Evolutionary conservation across 2,113 vertebrate species (phyloP).

Genomic region (Salvelinus namaycush): DNA sequence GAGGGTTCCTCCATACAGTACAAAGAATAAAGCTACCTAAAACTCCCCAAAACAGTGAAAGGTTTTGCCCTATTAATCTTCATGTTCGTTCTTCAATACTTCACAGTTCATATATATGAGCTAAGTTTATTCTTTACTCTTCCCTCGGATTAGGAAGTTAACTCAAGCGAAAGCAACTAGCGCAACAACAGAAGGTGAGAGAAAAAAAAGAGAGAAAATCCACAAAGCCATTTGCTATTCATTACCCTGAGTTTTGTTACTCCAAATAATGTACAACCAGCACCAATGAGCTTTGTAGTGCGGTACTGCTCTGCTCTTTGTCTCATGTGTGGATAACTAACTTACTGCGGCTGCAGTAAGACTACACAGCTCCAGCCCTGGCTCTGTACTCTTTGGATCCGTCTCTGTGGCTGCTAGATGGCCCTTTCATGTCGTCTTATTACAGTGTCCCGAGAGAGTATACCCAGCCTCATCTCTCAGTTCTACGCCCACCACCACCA

Average conservation of each 20-base stretch:
- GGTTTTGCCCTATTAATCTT: slow-evolving; percentile 31
- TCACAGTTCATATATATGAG: slow-evolving; percentile 57
- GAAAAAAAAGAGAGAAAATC: not conserved
- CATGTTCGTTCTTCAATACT: slow-evolving; percentile 12
- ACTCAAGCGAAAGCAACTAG: slow-evolving; percentile 19
- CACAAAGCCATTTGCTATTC: not conserved
- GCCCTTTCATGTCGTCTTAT: slow-evolving; percentile 50
- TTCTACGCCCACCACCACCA: slow-evolving; percentile 25
- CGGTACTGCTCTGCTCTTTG: too few species aligned
- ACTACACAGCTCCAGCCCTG: too few species aligned
- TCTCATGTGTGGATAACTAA: too few species aligned
- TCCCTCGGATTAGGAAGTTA: slow-evolving; percentile 30
- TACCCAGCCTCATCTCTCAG: not conserved
- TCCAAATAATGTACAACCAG: not conserved
- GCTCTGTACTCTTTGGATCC: too few species aligned
- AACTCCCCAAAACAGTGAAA: slow-evolving; percentile 47
- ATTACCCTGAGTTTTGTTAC: not conserved
- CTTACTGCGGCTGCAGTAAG: too few species aligned
- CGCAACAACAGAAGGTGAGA: not conserved
- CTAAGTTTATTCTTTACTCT: slow-evolving; percentile 40
- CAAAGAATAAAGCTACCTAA: not conserved
- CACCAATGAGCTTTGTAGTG: too few species aligned
- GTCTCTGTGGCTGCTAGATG: too few species aligned
- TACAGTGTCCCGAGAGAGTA: slow-evolving; percentile 39
- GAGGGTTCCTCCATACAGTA: not conserved